Evolutionary conservation across 1,140 invertebrate species (phyloP).

Genomic region (Rhopalosiphum maidis): DNA sequence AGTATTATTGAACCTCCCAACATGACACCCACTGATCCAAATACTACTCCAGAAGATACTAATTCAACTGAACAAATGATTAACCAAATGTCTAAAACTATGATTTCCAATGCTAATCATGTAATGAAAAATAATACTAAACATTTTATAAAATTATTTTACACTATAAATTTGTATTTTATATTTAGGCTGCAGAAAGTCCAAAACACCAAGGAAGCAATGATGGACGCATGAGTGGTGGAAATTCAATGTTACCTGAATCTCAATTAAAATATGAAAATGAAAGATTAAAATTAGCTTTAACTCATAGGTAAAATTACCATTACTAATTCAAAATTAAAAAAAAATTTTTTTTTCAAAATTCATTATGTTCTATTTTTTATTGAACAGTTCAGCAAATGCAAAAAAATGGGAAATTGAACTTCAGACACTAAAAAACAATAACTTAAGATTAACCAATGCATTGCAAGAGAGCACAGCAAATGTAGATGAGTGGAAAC

Average conservation of each 20-base stretch:
- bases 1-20: conserved; percentile 66
- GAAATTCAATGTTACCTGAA: conserved; percentile 68
- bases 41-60: conserved; percentile 54
- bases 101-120: conserved; percentile 50
- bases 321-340: conserved; percentile 17
- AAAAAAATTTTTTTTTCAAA: background rate
- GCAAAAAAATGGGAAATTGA: conserved; percentile 99
- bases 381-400: conserved; percentile 81
- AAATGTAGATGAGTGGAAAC: conserved; percentile 98
- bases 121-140: background rate
- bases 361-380: background rate
- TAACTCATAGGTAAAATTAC: conserved; percentile 85
- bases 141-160: background rate
- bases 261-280: conserved; percentile 97
- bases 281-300: conserved; percentile 90
- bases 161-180: conserved; percentile 36
- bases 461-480: conserved; percentile 96
- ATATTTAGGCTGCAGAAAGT: conserved; percentile 66
- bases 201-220: conserved; percentile 67
- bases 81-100: conserved; percentile 49
- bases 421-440: conserved; percentile 93
- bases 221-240: conserved; percentile 62
- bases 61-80: conserved; percentile 52
- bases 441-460: conserved; percentile 91
- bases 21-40: conserved; percentile 59